Evolutionary conservation across 2,888 invertebrate species (phyloP), one percentile per base, ranked within the genome.

Genomic region (Spilosoma lubricipeda): DNA sequence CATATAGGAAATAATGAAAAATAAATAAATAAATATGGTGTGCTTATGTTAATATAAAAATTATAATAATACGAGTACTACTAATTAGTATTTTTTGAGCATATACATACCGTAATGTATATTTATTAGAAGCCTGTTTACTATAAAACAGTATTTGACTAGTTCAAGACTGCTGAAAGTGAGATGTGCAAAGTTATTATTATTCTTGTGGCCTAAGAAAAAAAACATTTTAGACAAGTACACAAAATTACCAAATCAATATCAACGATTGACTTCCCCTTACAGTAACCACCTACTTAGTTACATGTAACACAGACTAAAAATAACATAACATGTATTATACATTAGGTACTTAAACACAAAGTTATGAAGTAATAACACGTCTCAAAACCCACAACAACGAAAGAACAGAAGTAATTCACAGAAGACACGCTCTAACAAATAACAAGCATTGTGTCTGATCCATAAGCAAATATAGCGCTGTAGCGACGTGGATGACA

Each of bases 381-480:
- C 77, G 76, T 67, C 72, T 73, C 68, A 75, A 75, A 75, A 39
- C 63, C 73, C 74, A 36, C 67, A 48, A 69, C 66, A 77, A 76
- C 76, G 70, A 70, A 80, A 82, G 72, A 76, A 73, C 71, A 78
- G 77, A 80, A 82, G 70, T 73, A 66, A 75, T 74, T 84, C 77
- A 70, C 64, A 70, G 75, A 70, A 77, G 77, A 80, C 83, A 85
- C 73, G 81, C 77, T 83, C 79, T 72, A 79, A 79, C 78, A 80
- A 80, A 81, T 77, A 80, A 67, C 70, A 79, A 77, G 70, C 78
- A 75, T 74, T 77, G 81, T 79, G 72, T 74, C 30, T 79, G 80
- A 83, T 80, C 84, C 74, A 74, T 78, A 82, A 89, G 86, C 88
- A 86, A 89, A 88, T 87, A 87, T 85, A 87, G 81, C 84, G 86